Conservation (phyloP, 2,113 vertebrate genomes). For the Calidris pygmaea region DNA sequence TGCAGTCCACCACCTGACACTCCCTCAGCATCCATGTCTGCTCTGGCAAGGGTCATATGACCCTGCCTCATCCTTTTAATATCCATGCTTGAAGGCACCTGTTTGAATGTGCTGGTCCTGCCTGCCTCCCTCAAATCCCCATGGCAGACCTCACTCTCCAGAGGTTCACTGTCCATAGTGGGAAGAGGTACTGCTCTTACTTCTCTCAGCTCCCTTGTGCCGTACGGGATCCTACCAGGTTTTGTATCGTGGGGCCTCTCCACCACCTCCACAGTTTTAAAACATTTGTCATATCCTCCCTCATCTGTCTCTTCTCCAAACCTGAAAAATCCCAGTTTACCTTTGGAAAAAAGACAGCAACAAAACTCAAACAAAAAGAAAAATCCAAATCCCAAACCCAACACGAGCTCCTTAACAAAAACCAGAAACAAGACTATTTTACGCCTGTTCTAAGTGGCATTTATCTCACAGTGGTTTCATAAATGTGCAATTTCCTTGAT, state of each 20-base stretch:
- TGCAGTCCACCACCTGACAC: neutral
- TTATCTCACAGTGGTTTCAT: neutral
- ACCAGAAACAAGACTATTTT: neutral
- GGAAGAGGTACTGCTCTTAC: neutral
- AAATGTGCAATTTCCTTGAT: constrained; percentile 14
- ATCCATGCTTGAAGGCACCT: neutral
- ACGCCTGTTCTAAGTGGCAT: neutral
- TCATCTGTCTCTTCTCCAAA: neutral
- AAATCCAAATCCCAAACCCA: neutral
- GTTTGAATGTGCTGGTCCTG: neutral
- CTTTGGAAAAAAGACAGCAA: neutral
- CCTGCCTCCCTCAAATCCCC: neutral
- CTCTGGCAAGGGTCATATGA: neutral
- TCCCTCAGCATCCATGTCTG: neutral
- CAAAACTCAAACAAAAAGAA: neutral
- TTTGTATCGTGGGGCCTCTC: neutral
- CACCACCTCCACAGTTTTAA: neutral
- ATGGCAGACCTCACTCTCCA: neutral
- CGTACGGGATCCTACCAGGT: neutral
- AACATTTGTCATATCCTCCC: neutral
- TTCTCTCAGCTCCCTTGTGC: neutral
- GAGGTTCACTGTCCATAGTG: neutral
- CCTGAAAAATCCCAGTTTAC: neutral
- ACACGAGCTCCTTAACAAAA: neutral
- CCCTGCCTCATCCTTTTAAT: neutral